Evolutionary conservation across 2,113 vertebrate species (phyloP), one percentile per base, ranked within the genome.

Genomic region (Taxidea taxus): DNA sequence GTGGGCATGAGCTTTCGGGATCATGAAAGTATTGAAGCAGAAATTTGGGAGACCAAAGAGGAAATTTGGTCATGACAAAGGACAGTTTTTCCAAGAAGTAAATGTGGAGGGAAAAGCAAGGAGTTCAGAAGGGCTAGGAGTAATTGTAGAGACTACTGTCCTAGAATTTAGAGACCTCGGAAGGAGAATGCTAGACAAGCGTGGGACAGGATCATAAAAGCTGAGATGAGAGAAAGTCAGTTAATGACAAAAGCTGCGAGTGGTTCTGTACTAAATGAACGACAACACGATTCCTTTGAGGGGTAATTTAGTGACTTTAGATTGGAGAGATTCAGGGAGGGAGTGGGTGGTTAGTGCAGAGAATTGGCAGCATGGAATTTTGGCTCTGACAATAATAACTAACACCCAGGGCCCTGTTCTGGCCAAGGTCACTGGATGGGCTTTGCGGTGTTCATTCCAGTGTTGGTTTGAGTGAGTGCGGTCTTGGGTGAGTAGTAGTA

Each of bases 401-500:
- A 42, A 25, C 20, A 7, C 18, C 12, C 54, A 47, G 23, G 42
- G n/a, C 77, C 31, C 0, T 82, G n/a, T 51, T 62, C 39, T 27
- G 51, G 39, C 9, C 1, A 15, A 42, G 42, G 18, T 44, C n/a
- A 2, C 18, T 6, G 27, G 64, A 51, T 56, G 27, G 18, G 51
- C 86, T 42, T 42, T 6, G 1, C 21, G 37, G 34, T 7, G 5
- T 62, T n/a, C 68, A 20, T 25, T 11, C 7, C 66, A 37, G 34
- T 20, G 8, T 23, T 11, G 13, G 64, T 7, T 62, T 21, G 34
- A 16, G 1, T 7, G 29, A 7, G 21, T 8, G 1, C 18, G 1
- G 2, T 86, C 29, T 64, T n/a, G 15, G 37, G 1, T 74, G 47
- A 81, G 39, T 14, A 2, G 21, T 4, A 6, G 12, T 4, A 6